These are phyloP conservation scores for Trichogramma pretiosum DNA, from an alignment of 1,140 invertebrate species.

Conservation along the genomic window DNA sequence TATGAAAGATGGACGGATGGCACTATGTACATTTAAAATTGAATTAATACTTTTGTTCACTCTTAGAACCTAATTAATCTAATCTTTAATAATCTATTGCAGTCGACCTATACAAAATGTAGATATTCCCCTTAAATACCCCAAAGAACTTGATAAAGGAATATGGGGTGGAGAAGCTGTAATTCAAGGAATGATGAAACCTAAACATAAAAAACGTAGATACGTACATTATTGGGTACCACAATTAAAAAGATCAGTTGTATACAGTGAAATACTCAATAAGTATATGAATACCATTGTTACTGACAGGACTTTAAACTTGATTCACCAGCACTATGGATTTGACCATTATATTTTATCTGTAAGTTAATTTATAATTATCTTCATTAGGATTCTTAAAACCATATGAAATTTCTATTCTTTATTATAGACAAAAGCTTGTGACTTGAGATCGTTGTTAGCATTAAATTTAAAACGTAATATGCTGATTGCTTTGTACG, in stretches of 20 bases:
- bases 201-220: slow-evolving; percentile 48
- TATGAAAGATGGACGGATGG: slow-evolving; percentile 62
- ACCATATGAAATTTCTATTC: slow-evolving; percentile 9
- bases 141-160: slow-evolving; percentile 72
- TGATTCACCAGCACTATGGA: slow-evolving; percentile 85
- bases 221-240: slow-evolving; percentile 85
- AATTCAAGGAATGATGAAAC: slow-evolving; percentile 78
- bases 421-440: slow-evolving; percentile 64
- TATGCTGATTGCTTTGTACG: slow-evolving; percentile 67
- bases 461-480: slow-evolving; percentile 75
- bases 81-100: slow-evolving; percentile 28
- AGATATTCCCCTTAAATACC: slow-evolving; percentile 68
- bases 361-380: slow-evolving; percentile 41
- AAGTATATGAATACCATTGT: slow-evolving; percentile 71
- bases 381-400: slow-evolving; percentile 10
- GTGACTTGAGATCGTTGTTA: slow-evolving; percentile 75
- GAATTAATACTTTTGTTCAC: slow-evolving; percentile 17
- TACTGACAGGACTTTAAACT: slow-evolving; percentile 68
- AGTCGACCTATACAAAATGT: slow-evolving; percentile 64
- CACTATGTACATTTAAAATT: slow-evolving; percentile 22
- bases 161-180: slow-evolving; percentile 97
- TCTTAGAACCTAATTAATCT: not conserved
- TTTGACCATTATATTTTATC: slow-evolving; percentile 92
- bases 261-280: slow-evolving; percentile 91
- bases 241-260: slow-evolving; percentile 61